Percentiles rank a stretch among this genome's conserved stretches.
These are phyloP conservation scores for Scolopax bukidnonensis DNA, from an alignment of 2,797 vertebrate genomes.

Conservation along the genomic window DNA sequence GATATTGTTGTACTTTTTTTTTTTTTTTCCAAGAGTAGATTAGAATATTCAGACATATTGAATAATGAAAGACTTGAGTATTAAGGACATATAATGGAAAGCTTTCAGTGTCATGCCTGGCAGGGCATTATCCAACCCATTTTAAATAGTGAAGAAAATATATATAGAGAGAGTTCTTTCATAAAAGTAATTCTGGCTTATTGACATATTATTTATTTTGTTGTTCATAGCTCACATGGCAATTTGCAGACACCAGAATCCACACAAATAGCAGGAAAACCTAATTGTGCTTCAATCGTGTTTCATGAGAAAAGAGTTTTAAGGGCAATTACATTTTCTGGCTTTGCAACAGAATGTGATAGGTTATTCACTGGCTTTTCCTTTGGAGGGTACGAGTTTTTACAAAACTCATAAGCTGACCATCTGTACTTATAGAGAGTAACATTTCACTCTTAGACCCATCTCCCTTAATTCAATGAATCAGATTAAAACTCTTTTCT, in stretches of 20 bases:
- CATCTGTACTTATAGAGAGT: not conserved
- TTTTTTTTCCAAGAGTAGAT: not conserved
- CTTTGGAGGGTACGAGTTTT: not conserved
- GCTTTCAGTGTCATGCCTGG: slow-evolving; percentile 35
- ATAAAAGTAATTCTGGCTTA: not conserved
- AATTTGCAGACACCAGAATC: not conserved
- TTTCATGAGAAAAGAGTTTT: not conserved
- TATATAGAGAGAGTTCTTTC: not conserved
- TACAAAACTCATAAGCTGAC: not conserved
- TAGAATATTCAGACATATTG: slow-evolving; percentile 56
- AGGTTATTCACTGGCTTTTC: not conserved
- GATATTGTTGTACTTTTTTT: not conserved
- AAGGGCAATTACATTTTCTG: not conserved
- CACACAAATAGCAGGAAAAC: not conserved
- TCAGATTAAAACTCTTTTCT: not conserved
- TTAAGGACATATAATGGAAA: slow-evolving; percentile 61
- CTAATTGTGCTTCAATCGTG: not conserved
- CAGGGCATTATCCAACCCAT: not conserved
- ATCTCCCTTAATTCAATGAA: not conserved
- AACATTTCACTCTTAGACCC: not conserved
- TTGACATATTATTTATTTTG: not conserved
- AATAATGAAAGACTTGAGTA: slow-evolving; percentile 65
- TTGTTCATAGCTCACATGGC: not conserved
- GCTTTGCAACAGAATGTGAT: not conserved
- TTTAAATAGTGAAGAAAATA: slow-evolving; percentile 26